Evolutionary conservation across 2,113 vertebrate species (phyloP), one percentile per base, ranked within the genome.

Genomic region (Damaliscus lunatus): DNA sequence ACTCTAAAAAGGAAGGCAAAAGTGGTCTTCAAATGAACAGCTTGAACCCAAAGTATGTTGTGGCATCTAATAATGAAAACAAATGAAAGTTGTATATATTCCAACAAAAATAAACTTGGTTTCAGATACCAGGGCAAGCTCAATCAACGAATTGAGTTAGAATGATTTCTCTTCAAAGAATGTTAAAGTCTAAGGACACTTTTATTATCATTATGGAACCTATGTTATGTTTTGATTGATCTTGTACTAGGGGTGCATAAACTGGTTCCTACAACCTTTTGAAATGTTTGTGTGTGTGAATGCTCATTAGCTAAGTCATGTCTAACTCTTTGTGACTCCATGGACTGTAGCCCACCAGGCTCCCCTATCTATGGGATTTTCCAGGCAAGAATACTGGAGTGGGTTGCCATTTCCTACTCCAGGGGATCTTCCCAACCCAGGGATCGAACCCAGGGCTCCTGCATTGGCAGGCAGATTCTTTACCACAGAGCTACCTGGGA

Each of bases 81-180:
- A 57, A 97, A 91, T 21, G 27, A 74, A 94, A 46, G 13, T 71
- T 33, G 0, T 59, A 2, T 55, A 50, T 40, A 91, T 97, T 97
- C 77, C 89, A 94, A 62, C 15, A 98, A 92, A 97, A 97, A 98
- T 36, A 96, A 96, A 90, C 43, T 74, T 91, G 93, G 40, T 92
- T 89, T 96, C 31, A 80, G 43, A 29, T 43, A 78, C 33, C 5
- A 81, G 16, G 29, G 15, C 31, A 93, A 96, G 88, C 17, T 50
- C 23, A 93, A 23, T 46, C 55, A 90, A 95, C 0, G 31, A 87
- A 92, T 3, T 62, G 14, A 67, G 16, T 95, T 59, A 90, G 31
- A 86, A 57, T 77, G 53, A 87, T 31, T 92, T 94, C 87, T 92
- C 60, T 83, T 55, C 21, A 59, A 97, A 94, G 48, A 84, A 17